A percentile compares a stretch with the other conserved stretches of the same genome.
Evolutionary conservation across 2,888 invertebrate genomes (phyloP).

Genomic region (Tridacna gigas): DNA sequence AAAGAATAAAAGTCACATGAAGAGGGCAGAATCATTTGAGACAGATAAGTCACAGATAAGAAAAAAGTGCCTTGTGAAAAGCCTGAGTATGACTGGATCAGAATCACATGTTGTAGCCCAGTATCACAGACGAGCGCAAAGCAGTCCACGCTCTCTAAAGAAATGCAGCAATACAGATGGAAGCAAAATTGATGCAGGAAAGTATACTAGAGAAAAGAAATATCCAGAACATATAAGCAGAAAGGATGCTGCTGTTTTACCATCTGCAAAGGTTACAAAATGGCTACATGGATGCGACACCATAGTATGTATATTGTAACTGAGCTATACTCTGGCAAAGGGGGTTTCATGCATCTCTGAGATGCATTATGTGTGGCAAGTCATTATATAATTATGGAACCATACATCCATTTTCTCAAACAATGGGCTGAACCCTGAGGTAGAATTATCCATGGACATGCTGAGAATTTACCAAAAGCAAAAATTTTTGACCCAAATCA

Average conservation of each 20-base stretch:
- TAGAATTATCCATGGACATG: too few relatives aligned
- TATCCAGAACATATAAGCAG: constrained; percentile 10
- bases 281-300: constrained; percentile 1
- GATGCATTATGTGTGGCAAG: too few relatives aligned
- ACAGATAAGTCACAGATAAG: neutral
- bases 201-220: constrained; percentile 1
- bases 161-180: neutral
- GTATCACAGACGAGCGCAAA: neutral
- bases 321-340: too few relatives aligned
- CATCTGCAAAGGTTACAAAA: neutral
- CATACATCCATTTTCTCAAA: too few relatives aligned
- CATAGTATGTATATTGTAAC: constrained; percentile 1
- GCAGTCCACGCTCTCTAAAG: neutral
- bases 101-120: neutral
- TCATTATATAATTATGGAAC: too few relatives aligned
- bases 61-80: neutral
- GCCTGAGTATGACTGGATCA: constrained; percentile 6
- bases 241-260: neutral
- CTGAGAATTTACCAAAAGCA: too few relatives aligned
- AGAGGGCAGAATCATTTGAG: neutral
- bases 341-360: too few relatives aligned
- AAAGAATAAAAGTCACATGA: constrained; percentile 10
- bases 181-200: neutral
- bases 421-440: too few relatives aligned
- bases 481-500: too few relatives aligned